phyloP scores from a whole-genome alignment of 1,140 invertebrate genomes.

The Anoplophora glabripennis region DNA sequence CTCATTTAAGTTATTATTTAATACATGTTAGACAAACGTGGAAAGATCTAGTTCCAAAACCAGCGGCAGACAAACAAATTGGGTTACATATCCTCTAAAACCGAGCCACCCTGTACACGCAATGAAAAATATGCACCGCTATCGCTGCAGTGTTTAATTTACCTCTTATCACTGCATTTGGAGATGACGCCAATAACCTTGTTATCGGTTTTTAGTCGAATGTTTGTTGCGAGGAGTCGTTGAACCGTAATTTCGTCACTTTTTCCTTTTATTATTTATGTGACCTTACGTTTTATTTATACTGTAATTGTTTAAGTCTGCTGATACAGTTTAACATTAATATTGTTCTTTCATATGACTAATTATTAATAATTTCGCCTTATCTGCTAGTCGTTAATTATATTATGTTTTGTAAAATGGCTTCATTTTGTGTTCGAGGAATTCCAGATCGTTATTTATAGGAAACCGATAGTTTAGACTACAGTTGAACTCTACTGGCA shows the following conservation, averaged over 20 bases:
- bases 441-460: too few species aligned
- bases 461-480: too few species aligned
- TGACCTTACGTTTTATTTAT: constrained; percentile 19
- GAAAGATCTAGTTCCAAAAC: too few species aligned
- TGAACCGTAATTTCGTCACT: constrained; percentile 39
- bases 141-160: constrained; percentile 21
- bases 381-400: not conserved
- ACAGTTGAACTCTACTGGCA: too few species aligned
- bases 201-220: constrained; percentile 36
- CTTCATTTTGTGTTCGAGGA: not conserved
- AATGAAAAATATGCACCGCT: too few species aligned
- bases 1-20: too few species aligned
- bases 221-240: constrained; percentile 39
- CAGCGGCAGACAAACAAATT: too few species aligned
- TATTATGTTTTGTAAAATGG: not conserved
- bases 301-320: constrained; percentile 5
- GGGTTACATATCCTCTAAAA: too few species aligned
- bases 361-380: constrained; percentile 1
- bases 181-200: constrained; percentile 42
- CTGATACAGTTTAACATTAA: not conserved
- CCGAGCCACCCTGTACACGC: too few species aligned
- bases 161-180: constrained; percentile 36
- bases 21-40: too few species aligned
- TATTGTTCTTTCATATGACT: not conserved
- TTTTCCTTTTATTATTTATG: constrained; percentile 23